phyloP scores from a whole-genome alignment of 1,140 invertebrate species.

The Dolichoris vasculosae region DNA sequence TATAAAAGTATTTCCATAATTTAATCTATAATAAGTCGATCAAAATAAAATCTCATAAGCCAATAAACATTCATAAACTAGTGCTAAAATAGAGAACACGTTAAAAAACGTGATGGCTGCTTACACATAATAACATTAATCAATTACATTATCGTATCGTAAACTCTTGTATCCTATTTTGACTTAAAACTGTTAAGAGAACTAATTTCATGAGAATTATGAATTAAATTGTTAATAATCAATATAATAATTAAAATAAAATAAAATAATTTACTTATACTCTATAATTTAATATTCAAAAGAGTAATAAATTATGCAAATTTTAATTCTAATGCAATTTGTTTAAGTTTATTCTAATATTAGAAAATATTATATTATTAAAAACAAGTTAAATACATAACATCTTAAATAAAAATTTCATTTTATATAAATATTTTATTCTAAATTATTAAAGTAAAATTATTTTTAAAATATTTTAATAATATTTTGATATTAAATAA shows the following conservation, averaged over 20 bases:
- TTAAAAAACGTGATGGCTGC: not conserved
- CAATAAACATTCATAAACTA: not conserved
- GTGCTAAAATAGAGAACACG: not conserved
- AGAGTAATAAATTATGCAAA: constrained; percentile 26
- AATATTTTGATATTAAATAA: not conserved
- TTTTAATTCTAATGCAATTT: constrained; percentile 2
- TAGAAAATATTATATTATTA: not conserved
- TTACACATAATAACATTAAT: not conserved
- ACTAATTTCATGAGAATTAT: not conserved
- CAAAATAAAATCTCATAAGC: not conserved
- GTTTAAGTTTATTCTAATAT: not conserved
- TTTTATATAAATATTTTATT: not conserved
- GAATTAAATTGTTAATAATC: not conserved
- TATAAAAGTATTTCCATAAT: constrained; percentile 19
- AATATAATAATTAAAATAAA: not conserved
- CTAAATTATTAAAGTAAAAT: not conserved
- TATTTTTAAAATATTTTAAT: not conserved
- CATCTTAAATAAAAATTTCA: no score
- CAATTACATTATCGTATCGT: not conserved
- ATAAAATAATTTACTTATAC: constrained; percentile 21
- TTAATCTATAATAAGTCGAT: constrained; percentile 23
- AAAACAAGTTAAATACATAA: not conserved
- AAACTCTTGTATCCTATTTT: not conserved
- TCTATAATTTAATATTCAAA: not conserved
- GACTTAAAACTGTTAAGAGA: not conserved